Evolutionary conservation across 37 sponge, comb jelly and placozoan species (phyloP).

Genomic region (Halichondria panicea): DNA sequence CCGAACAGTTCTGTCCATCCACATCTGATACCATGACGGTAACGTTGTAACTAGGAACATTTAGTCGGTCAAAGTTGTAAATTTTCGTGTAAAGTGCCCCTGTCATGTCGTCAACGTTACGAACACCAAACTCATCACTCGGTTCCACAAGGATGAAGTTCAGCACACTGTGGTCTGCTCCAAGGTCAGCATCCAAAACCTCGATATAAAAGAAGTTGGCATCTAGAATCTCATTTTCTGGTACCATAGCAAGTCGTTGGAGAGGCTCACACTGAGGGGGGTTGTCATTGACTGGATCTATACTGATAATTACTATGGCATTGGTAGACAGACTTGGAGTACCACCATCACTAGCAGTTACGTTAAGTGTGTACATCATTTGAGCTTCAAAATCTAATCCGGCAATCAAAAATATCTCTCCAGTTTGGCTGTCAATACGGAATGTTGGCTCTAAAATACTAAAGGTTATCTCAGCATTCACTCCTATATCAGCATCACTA

Average conservation of each 20-base stretch:
- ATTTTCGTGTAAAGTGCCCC: slow-evolving; percentile 29
- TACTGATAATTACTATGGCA: slow-evolving; percentile 41
- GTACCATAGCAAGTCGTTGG: slow-evolving; percentile 17
- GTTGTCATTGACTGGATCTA: slow-evolving; percentile 77
- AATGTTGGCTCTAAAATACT: slow-evolving; percentile 30
- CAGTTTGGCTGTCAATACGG: slow-evolving; percentile 42
- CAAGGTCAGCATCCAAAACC: slow-evolving; percentile 71
- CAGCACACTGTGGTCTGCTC: slow-evolving; percentile 40
- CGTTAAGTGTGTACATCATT: slow-evolving; percentile 41
- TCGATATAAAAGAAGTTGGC: slow-evolving; percentile 36
- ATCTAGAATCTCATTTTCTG: slow-evolving; percentile 25
- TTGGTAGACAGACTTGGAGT: slow-evolving; percentile 6
- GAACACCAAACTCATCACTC: slow-evolving; percentile 26
- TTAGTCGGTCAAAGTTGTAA: slow-evolving; percentile 17
- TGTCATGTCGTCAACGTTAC: slow-evolving; percentile 25
- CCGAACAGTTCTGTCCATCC: slow-evolving; percentile 20
- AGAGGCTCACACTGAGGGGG: slow-evolving; percentile 52
- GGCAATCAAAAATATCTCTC: slow-evolving; percentile 30
- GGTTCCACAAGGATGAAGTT: slow-evolving; percentile 13
- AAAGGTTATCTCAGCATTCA: slow-evolving; percentile 51
- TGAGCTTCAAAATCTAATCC: slow-evolving; percentile 57
- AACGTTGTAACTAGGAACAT: slow-evolving; percentile 12
- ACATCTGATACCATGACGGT: slow-evolving; percentile 33
- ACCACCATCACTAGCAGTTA: slow-evolving; percentile 51
- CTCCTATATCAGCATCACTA: slow-evolving; percentile 43